Evolutionary conservation across 2,888 invertebrate species (phyloP).

Genomic region (Sphaerophoria taeniata): DNA sequence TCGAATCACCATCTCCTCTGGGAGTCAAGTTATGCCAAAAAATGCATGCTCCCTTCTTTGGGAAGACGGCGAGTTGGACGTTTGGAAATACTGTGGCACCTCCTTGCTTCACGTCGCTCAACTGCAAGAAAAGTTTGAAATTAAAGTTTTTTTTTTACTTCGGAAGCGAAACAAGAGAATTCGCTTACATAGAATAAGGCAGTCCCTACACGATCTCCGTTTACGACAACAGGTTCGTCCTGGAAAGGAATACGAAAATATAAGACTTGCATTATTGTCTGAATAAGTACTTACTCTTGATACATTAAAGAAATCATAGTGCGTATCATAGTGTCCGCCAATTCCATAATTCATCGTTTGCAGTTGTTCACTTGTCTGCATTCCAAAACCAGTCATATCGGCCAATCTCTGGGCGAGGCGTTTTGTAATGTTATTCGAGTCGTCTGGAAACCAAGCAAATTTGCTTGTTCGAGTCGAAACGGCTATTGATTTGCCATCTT

Average conservation of each 20-base stretch:
- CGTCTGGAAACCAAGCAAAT: slow-evolving; percentile 78
- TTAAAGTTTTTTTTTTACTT: neutral
- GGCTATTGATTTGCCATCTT: slow-evolving; percentile 44
- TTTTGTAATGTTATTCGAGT: slow-evolving; percentile 65
- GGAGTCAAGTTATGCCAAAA: slow-evolving; percentile 80
- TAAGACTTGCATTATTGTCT: neutral
- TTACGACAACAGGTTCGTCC: slow-evolving; percentile 72
- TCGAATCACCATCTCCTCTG: slow-evolving; percentile 75
- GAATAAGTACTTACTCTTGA: slow-evolving; percentile 75
- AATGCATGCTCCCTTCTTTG: slow-evolving; percentile 87
- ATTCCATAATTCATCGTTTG: slow-evolving; percentile 81
- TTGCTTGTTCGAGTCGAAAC: slow-evolving; percentile 79
- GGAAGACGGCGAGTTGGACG: slow-evolving; percentile 92
- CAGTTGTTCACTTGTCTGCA: slow-evolving; percentile 78
- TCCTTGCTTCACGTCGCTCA: slow-evolving; percentile 97
- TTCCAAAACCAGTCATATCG: slow-evolving; percentile 79
- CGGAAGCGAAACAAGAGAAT: neutral
- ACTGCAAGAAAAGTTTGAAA: slow-evolving; percentile 84
- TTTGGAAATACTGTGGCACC: slow-evolving; percentile 98
- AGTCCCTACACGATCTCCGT: slow-evolving; percentile 97
- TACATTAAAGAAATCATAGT: slow-evolving; percentile 79
- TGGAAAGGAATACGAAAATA: neutral
- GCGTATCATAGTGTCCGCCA: slow-evolving; percentile 80
- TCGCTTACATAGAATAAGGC: slow-evolving; percentile 96
- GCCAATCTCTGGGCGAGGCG: slow-evolving; percentile 77